phyloP scores from a whole-genome alignment of 2,797 vertebrate species.

The Lacerta agilis region DNA sequence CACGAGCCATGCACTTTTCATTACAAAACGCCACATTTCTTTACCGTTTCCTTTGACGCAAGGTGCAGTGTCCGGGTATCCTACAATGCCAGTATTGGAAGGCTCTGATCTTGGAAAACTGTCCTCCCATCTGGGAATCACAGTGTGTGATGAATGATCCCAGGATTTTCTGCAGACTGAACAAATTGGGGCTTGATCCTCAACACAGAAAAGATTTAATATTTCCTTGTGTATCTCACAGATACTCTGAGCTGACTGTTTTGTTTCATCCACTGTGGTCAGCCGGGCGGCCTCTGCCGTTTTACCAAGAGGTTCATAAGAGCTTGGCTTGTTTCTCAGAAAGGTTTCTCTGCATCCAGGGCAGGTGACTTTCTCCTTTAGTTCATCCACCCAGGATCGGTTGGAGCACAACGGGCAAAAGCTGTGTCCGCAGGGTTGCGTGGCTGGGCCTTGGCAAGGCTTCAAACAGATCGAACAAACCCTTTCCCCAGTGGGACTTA shows the following conservation, averaged over 20 bases:
- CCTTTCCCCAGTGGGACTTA: accelerated
- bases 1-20: not conserved
- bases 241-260: not conserved
- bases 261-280: not conserved
- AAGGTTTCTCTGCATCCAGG: not conserved
- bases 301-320: not conserved
- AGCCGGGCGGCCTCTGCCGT: not conserved
- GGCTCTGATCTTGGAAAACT: not conserved
- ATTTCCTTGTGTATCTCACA: conserved; percentile 9
- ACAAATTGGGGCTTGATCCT: conserved; percentile 15
- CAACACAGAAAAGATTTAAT: conserved; percentile 3
- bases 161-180: not conserved
- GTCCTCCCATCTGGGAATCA: not conserved
- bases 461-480: not conserved
- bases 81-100: not conserved
- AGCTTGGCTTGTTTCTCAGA: not conserved
- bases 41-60: conserved; percentile 13
- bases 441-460: not conserved
- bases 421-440: not conserved
- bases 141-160: not conserved
- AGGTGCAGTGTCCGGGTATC: not conserved
- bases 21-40: not conserved
- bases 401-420: not conserved
- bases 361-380: not conserved
- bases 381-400: not conserved